These are phyloP conservation scores for Agapornis canus DNA, from an alignment of 2,797 vertebrate genomes.

Conservation along the genomic window DNA sequence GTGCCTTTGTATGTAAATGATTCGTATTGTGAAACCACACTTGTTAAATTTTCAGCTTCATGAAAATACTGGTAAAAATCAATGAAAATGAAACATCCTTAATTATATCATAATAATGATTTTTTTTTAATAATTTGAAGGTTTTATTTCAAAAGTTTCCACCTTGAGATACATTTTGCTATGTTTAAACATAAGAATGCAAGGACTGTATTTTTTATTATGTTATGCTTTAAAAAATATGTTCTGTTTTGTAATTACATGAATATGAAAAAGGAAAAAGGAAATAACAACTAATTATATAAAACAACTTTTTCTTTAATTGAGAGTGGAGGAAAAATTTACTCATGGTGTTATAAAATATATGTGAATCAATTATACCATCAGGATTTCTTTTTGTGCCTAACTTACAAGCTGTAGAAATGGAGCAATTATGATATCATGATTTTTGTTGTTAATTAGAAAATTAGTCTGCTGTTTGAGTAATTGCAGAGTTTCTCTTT, in stretches of 20 bases:
- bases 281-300: slow-evolving; percentile 50
- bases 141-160: not conserved
- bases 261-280: not conserved
- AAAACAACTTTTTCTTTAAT: slow-evolving; percentile 3
- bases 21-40: not conserved
- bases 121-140: not conserved
- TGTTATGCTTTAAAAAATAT: not conserved
- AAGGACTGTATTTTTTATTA: not conserved
- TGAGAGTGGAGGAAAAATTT: slow-evolving; percentile 11
- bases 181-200: not conserved
- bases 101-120: not conserved
- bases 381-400: slow-evolving; percentile 32
- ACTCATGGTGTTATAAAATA: not conserved
- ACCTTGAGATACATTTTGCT: not conserved
- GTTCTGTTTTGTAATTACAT: slow-evolving; percentile 24
- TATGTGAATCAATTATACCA: slow-evolving; percentile 45
- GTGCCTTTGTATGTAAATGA: not conserved
- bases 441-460: slow-evolving; percentile 59
- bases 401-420: slow-evolving; percentile 20
- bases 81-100: not conserved
- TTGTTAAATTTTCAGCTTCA: not conserved
- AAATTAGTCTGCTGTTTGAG: slow-evolving; percentile 52
- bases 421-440: slow-evolving; percentile 45
- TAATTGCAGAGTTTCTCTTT: slow-evolving; percentile 26
- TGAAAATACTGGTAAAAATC: not conserved